These are phyloP conservation scores for Calyptommatus sinebrachiatus DNA, from an alignment of 2,113 vertebrate species.

Conservation along the genomic window DNA sequence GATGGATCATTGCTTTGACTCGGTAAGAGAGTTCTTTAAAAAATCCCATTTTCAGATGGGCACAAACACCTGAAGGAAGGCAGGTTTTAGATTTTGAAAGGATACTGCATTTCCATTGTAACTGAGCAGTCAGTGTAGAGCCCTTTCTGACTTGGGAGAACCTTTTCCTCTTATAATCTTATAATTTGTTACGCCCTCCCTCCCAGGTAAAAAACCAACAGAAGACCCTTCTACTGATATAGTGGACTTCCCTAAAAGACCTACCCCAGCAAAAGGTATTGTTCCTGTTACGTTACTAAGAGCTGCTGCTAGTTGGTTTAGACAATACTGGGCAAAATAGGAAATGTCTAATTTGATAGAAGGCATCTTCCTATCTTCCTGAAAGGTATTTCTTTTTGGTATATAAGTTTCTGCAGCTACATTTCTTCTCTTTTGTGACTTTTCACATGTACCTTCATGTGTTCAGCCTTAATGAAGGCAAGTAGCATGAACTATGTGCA, in stretches of 20 bases:
- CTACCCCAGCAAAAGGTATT: constrained; percentile 87
- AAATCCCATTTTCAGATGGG: no score
- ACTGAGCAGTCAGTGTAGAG: not conserved
- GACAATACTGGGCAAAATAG: not conserved
- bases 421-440: not conserved
- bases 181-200: not conserved
- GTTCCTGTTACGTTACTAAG: not conserved
- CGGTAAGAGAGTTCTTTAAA: not conserved
- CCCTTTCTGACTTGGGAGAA: not conserved
- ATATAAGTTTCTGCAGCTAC: not conserved
- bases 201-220: constrained; percentile 81
- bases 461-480: not conserved
- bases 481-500: not conserved
- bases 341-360: not conserved
- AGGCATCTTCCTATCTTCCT: not conserved
- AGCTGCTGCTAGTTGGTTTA: not conserved
- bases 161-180: not conserved
- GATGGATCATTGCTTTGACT: not conserved
- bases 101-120: not conserved
- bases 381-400: not conserved
- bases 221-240: constrained; percentile 78
- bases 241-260: constrained; percentile 93
- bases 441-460: not conserved
- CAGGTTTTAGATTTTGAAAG: not conserved
- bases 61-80: not conserved